Conservation (phyloP, 2,888 invertebrate species). For the Pseudococcus jackbeardsleyi region DNA sequence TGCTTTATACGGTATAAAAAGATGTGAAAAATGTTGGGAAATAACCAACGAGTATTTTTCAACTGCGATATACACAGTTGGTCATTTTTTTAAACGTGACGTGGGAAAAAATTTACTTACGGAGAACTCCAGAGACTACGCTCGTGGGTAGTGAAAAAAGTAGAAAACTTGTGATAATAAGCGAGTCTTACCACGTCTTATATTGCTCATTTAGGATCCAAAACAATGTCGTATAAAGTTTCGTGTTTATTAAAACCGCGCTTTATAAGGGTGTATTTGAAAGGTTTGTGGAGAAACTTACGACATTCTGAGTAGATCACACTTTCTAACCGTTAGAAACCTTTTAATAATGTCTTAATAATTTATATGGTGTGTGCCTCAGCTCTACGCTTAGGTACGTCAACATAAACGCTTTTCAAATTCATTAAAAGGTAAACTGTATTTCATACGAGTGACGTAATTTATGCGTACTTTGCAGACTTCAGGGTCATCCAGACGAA, state of each 20-base stretch:
- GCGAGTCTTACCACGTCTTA: background rate
- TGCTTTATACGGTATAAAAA: too few species aligned
- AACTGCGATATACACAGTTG: too few species aligned
- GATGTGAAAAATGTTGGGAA: too few species aligned
- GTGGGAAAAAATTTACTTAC: too few species aligned
- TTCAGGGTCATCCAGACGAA: too few species aligned
- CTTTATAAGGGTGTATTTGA: background rate
- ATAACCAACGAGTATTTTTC: too few species aligned
- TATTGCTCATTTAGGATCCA: background rate
- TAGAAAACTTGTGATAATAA: too few species aligned
- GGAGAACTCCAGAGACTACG: too few species aligned
- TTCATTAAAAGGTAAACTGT: background rate
- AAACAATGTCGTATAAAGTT: background rate
- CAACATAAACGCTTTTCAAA: background rate
- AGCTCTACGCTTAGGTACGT: background rate
- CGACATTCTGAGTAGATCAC: background rate
- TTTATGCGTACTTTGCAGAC: background rate
- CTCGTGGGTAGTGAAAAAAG: too few species aligned
- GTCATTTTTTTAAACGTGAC: too few species aligned
- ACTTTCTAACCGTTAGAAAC: background rate
- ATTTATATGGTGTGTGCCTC: background rate
- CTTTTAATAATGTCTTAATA: conserved; percentile 9
- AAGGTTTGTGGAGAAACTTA: background rate
- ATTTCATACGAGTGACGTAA: background rate
- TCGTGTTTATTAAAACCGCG: background rate